These are phyloP conservation scores for Monarcha castaneiventris DNA, from an alignment of 2,113 vertebrate species.

Conservation along the genomic window DNA sequence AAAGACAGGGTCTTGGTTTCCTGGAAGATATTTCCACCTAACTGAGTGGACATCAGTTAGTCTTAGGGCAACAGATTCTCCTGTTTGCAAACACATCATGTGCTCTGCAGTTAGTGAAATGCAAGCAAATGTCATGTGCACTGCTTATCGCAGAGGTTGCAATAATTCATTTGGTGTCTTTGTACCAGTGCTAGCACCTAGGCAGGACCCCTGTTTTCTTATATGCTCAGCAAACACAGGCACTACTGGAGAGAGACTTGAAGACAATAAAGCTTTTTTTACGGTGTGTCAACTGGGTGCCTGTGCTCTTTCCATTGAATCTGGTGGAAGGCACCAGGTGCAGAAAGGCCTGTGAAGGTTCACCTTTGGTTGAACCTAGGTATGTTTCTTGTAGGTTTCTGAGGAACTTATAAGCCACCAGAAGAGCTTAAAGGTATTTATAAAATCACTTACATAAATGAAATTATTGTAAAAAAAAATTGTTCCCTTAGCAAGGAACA, in stretches of 20 bases:
- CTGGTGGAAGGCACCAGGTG: background rate
- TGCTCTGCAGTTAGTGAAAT: background rate
- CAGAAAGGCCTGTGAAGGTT: background rate
- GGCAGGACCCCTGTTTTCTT: background rate
- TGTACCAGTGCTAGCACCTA: background rate
- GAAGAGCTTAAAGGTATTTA: background rate
- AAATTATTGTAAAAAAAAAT: background rate
- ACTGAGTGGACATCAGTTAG: background rate
- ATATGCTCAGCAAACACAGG: background rate
- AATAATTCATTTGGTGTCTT: background rate
- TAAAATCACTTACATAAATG: background rate
- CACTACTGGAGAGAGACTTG: background rate
- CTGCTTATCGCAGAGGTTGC: background rate
- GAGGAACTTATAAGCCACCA: background rate
- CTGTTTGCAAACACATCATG: background rate
- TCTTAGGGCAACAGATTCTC: background rate
- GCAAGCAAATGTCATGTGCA: background rate
- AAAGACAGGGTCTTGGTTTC: background rate
- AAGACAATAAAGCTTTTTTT: background rate
- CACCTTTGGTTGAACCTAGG: background rate
- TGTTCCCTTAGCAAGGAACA: background rate
- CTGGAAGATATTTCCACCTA: background rate
- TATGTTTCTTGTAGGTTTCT: background rate
- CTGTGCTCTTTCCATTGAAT: background rate
- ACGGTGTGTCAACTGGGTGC: fast-evolving